Conservation (phyloP, 2,888 invertebrate genomes). For the Apotomis capreana region DNA sequence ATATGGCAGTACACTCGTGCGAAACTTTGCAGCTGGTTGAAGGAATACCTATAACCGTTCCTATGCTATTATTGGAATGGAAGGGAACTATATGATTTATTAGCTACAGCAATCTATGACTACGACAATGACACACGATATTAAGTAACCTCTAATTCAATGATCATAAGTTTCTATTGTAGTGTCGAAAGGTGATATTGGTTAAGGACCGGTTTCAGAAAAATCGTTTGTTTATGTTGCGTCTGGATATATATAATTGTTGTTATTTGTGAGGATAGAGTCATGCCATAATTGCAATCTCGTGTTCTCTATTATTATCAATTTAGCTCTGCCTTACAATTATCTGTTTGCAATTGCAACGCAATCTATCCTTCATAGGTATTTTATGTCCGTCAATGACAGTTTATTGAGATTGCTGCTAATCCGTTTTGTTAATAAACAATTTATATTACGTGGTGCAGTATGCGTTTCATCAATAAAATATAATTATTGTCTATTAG, state of each 20-base stretch:
- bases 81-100: constrained; percentile 59
- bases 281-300: constrained; percentile 25
- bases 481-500: too few relatives aligned
- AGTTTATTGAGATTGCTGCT: background rate
- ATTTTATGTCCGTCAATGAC: constrained; percentile 6
- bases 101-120: constrained; percentile 54
- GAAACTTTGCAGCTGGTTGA: constrained; percentile 57
- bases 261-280: constrained; percentile 19
- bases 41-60: constrained; percentile 41
- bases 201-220: constrained; percentile 12
- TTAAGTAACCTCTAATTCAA: constrained; percentile 25
- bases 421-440: constrained; percentile 1
- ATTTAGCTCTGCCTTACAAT: constrained; percentile 27
- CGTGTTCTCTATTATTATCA: constrained; percentile 34
- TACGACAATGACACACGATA: constrained; percentile 38
- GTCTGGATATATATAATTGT: constrained; percentile 18
- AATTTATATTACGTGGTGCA: background rate
- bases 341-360: constrained; percentile 35
- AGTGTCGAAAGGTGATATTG: constrained; percentile 21
- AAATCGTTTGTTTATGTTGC: background rate
- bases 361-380: constrained; percentile 15
- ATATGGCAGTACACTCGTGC: constrained; percentile 48
- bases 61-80: constrained; percentile 45
- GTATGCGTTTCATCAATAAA: background rate
- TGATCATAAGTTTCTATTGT: constrained; percentile 33